These are phyloP conservation scores for Desmodus rotundus DNA, from an alignment of 2,113 vertebrate genomes.

Conservation along the genomic window DNA sequence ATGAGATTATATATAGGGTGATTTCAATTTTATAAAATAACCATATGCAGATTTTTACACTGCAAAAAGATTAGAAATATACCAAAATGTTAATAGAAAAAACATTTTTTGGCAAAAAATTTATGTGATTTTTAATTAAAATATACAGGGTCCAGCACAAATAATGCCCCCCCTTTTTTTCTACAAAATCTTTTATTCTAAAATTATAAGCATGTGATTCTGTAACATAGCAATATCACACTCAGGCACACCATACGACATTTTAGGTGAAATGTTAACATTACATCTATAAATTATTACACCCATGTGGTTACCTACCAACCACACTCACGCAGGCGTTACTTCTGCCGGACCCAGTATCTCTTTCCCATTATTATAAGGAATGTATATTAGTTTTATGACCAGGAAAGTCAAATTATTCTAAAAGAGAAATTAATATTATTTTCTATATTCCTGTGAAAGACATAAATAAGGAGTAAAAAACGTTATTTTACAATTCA, in stretches of 20 bases:
- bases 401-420: neutral
- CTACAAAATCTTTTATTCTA: too few relatives aligned
- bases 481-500: neutral
- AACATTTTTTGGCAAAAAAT: neutral
- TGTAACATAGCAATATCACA: too few relatives aligned
- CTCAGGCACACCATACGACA: too few relatives aligned
- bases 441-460: neutral
- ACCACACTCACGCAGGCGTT: too few relatives aligned
- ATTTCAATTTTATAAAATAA: neutral
- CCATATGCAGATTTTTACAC: neutral
- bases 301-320: too few relatives aligned
- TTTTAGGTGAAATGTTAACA: too few relatives aligned
- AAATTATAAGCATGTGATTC: too few relatives aligned
- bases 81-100: neutral
- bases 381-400: neutral
- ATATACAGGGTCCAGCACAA: too few relatives aligned
- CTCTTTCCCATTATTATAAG: neutral
- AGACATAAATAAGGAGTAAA: neutral
- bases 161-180: too few relatives aligned
- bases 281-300: too few relatives aligned
- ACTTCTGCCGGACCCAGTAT: neutral
- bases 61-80: neutral
- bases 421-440: neutral
- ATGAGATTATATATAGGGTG: neutral
- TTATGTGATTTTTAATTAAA: neutral